Base-by-base conservation (phyloP, 2,113 vertebrate genomes). In the Antennarius striatus region DNA sequence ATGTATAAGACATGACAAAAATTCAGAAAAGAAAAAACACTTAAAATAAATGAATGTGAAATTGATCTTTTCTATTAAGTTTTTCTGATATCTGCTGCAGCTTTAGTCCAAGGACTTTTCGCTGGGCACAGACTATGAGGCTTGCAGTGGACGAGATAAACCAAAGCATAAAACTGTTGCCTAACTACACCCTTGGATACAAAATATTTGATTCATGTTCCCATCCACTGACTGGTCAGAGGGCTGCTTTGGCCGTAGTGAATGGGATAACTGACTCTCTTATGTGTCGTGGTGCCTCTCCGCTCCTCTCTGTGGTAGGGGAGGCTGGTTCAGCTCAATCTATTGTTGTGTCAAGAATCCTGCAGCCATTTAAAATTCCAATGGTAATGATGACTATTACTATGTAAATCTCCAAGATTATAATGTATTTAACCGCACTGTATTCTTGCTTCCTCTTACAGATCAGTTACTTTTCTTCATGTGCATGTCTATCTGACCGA, bases 61-160 rank as follows among this genome's bases (percentile, higher is more conserved):
- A 1, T 40, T 40, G 39, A 6, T 40, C 39, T 10, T 40, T 7
- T 40, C 6, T 6, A 40, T 40, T 6, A 1, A 7, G n/a, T 10
- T 40, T 6, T 40, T n/a, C 2, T 22, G 22, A 89, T 71, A 89
- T 93, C 36, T 91, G 92, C 81, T 29, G 51, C 51, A 94, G 93
- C 60, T 91, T 92, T 83, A 91, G 93, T 56, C 65, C 92, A 14
- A 82, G 91, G 63, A 90, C 88, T 56, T 94, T 92, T 63, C 86
- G 91, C 13, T 93, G 92, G 92, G 90, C 87, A 1, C 91, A 92
- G 71, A 75, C 89, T n/a, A 93, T 94, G 92, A 91, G 91, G 30
- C 93, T 92, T 82, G 84, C 92, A 28, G 88, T 92, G 76, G 89
- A 92, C 39, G 92, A 94, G 81, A 92, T 94, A 39, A 94, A 94